Base-by-base conservation (phyloP, 1,140 invertebrate species). In the Trichomalopsis sarcophagae region DNA sequence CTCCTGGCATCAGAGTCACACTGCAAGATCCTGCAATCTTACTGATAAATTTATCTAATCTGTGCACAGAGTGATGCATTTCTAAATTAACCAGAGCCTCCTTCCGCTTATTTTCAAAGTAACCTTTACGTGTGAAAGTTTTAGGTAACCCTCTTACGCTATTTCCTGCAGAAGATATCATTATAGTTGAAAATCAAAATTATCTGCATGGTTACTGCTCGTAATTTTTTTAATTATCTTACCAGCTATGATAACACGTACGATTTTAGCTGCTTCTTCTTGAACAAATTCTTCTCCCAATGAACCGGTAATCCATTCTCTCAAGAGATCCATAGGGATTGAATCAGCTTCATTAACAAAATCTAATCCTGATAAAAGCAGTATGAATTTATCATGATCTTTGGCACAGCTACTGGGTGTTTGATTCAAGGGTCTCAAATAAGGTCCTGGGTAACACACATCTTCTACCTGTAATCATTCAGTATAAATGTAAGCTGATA, bases 1-100 rank as follows among this genome's bases (percentile, higher is more conserved):
- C 95, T 73, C 97, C 97, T 10, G 98, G 97, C 97, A 99, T 97
- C 11, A 99, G 86, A 91, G 98, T 97, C 33, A 98, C 95, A 84
- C 91, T 79, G 90, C 87, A 94, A 91, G 88, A 94, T 91, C 94
- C 89, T 47, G 94, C 91, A 86, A 94, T 90, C 88, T 94, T 89
- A 81, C 89, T 91, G 1, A 98, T 91, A 89, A 96, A 94, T 69
- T 93, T 91, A 92, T 98, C 97, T 27, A 97, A 92, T 81, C 89
- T 92, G 89, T 95, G 94, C 0, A 97, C 92, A 33, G 95, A 95
- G n/a, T 95, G 94, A 3, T 95, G 91, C 6, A 93, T 91, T 84
- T 94, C 94, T 21, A 78, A 87, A 11, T 87, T 76, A 66, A 82
- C 78, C 44, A 85, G 55, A 21, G 80, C 84, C 33, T 90, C 73